Base-by-base conservation (phyloP, 2,888 invertebrate species). In the Stomorhina lunata region DNA sequence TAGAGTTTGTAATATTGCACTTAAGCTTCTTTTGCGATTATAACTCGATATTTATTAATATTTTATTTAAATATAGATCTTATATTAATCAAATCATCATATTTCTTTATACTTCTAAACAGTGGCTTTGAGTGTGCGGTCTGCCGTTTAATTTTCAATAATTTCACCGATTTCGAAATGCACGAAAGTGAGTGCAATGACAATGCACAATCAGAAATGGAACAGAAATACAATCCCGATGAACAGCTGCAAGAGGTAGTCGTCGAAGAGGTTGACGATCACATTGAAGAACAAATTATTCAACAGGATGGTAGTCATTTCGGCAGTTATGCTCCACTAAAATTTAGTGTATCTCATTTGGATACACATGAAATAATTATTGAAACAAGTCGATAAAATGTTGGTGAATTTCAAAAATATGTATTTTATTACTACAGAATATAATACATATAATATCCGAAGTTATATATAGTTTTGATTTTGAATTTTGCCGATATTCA, bases 41-140 rank as follows among this genome's bases (percentile, higher is more conserved):
- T n/a, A n/a, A n/a, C n/a, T n/a, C n/a, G n/a, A n/a, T n/a, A n/a
- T n/a, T n/a, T n/a, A n/a, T n/a, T n/a, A n/a, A n/a, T n/a, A n/a
- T 25, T 9, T 5, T 22, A 48, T 48, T 48, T n/a, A 4, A 43
- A 43, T 15, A 43, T 43, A 15, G 12, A n/a, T n/a, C n/a, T n/a
- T n/a, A n/a, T n/a, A n/a, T n/a, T n/a, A n/a, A n/a, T n/a, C n/a
- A n/a, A n/a, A n/a, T n/a, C n/a, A n/a, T n/a, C n/a, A n/a, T n/a
- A n/a, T n/a, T n/a, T n/a, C 37, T 55, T 76, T 45, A 85, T 61
- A 3, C 12, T 4, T 32, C 6, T 9, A 3, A 86, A 80, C 55
- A 90, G 88, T 45, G 88, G 87, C 76, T 90, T 89, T 72, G 90
- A 91, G 81, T 91, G 90, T 80, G 90, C 89, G 68, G 86, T 90